A percentile compares a stretch with the other conserved stretches of the same genome.
phyloP scores from a whole-genome alignment of 2,888 invertebrate genomes.

The Leucania comma region DNA sequence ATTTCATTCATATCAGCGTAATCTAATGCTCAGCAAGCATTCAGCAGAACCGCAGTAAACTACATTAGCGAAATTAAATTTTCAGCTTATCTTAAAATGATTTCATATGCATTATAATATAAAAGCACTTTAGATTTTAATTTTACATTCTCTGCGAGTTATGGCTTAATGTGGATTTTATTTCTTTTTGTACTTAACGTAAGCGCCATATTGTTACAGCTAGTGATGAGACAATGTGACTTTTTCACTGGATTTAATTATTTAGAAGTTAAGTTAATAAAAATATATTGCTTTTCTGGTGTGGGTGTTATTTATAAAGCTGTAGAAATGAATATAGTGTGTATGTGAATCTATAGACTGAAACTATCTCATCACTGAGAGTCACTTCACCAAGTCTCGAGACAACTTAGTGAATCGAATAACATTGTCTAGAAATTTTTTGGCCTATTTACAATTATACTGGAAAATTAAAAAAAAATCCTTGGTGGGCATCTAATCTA shows the following conservation, averaged over 20 bases:
- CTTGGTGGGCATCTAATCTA: too few species aligned
- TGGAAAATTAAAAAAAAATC: too few species aligned
- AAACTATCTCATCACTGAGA: too few species aligned
- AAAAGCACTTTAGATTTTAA: conserved; percentile 69
- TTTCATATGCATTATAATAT: conserved; percentile 63
- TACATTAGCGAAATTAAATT: conserved; percentile 72
- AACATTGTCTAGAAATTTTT: too few species aligned
- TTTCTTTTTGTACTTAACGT: conserved; percentile 61
- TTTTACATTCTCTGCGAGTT: conserved; percentile 62
- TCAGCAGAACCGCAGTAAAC: conserved; percentile 39
- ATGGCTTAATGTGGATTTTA: conserved; percentile 67
- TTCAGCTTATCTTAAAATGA: conserved; percentile 65
- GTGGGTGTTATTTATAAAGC: neutral
- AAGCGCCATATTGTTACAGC: conserved; percentile 58
- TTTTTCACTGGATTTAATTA: neutral
- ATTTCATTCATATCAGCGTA: conserved; percentile 47
- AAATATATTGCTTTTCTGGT: neutral
- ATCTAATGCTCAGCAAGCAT: conserved; percentile 55
- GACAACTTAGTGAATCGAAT: too few species aligned
- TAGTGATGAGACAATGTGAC: conserved; percentile 32
- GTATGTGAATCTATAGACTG: too few species aligned
- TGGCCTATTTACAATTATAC: too few species aligned
- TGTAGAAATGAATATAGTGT: too few species aligned
- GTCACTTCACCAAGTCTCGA: too few species aligned
- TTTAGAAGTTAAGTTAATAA: neutral